phyloP scores from a whole-genome alignment of 2,797 vertebrate genomes.

The Hydrophis major region DNA sequence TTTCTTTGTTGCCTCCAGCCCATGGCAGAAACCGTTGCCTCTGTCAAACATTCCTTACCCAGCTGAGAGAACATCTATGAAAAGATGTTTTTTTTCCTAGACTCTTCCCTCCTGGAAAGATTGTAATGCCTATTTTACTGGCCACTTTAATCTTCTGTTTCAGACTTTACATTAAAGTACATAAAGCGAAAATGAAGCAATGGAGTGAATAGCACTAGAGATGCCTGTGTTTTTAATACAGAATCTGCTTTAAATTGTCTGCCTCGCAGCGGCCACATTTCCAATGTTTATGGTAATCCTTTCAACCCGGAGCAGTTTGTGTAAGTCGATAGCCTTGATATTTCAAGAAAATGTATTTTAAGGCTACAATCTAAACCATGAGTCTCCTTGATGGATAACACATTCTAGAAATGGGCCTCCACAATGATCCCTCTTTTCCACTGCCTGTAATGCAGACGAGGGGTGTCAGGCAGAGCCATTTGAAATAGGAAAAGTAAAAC shows the following conservation, averaged over 20 bases:
- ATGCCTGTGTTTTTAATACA: neutral
- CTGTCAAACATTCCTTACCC: neutral
- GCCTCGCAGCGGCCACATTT: neutral
- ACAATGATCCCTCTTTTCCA: neutral
- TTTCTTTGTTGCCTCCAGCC: neutral
- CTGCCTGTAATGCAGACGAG: conserved; percentile 8
- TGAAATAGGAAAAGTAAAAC: neutral
- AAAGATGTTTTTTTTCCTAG: neutral
- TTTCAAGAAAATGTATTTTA: conserved; percentile 3
- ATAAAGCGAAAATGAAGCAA: neutral
- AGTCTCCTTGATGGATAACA: neutral
- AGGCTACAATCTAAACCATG: neutral
- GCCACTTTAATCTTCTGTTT: neutral
- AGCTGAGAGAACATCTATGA: neutral
- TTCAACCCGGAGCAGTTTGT: conserved; percentile 1
- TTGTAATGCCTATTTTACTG: neutral
- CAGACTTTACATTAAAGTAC: neutral
- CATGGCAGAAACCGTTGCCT: neutral
- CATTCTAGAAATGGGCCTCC: neutral
- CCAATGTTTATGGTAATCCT: neutral
- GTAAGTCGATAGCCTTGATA: neutral
- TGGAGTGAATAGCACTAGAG: neutral
- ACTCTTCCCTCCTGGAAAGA: neutral
- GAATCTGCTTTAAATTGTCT: neutral
- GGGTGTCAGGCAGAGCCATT: neutral